phyloP scores from a whole-genome alignment of 2,888 invertebrate species.

The Ochropleura leucogaster region DNA sequence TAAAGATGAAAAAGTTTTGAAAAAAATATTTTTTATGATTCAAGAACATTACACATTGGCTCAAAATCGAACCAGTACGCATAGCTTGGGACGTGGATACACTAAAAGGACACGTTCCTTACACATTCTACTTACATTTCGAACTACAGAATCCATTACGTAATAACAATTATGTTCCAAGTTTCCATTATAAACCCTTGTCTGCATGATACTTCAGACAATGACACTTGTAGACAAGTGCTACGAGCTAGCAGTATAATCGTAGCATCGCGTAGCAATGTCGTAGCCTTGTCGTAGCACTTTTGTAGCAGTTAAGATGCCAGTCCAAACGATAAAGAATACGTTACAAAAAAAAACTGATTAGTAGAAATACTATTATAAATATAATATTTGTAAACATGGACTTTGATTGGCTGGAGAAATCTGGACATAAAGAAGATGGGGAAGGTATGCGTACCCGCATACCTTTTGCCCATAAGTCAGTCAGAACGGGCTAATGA shows the following conservation, averaged over 20 bases:
- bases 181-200: conserved; percentile 39
- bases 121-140: neutral
- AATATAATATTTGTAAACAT: neutral
- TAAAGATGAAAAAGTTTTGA: neutral
- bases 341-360: too few species aligned
- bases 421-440: neutral
- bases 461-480: neutral
- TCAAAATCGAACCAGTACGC: neutral
- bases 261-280: conserved; percentile 26
- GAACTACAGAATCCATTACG: conserved; percentile 45
- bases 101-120: neutral
- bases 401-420: neutral
- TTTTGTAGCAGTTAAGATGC: neutral
- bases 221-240: conserved; percentile 50
- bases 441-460: neutral
- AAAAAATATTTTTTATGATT: neutral
- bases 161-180: conserved; percentile 49
- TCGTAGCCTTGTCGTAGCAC: conserved; percentile 12
- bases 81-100: neutral
- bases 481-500: neutral
- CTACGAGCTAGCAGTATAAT: conserved; percentile 38
- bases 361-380: neutral
- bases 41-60: neutral
- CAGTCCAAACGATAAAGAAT: neutral
- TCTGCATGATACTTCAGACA: conserved; percentile 38